Percentiles rank a stretch among this genome's conserved stretches.
phyloP scores from a whole-genome alignment of 2,113 vertebrate genomes.

The Oxyura jamaicensis region DNA sequence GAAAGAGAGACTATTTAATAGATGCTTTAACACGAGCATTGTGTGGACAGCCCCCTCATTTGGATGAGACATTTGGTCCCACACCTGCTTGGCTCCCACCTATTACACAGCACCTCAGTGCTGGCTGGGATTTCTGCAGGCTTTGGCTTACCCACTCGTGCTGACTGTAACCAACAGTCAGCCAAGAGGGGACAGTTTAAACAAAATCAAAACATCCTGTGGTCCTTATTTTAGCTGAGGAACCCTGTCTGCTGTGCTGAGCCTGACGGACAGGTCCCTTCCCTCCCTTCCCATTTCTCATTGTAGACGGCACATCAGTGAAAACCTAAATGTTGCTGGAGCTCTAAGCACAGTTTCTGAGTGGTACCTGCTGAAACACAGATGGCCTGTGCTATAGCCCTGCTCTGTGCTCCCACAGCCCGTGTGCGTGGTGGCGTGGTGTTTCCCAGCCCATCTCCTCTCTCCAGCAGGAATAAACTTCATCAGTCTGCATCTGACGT shows the following conservation, averaged over 20 bases:
- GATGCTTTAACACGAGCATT: neutral
- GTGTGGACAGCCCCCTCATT: neutral
- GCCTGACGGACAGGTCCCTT: neutral
- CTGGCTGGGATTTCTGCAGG: neutral
- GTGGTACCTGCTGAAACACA: neutral
- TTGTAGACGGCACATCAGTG: neutral
- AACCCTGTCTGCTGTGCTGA: neutral
- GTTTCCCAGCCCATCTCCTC: neutral
- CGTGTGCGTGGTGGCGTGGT: rapidly evolving
- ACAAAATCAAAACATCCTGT: neutral
- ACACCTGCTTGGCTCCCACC: neutral
- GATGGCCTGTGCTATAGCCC: neutral
- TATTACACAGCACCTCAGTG: neutral
- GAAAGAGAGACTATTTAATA: neutral
- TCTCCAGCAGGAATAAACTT: neutral
- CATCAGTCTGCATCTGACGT: rapidly evolving
- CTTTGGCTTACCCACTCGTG: rapidly evolving
- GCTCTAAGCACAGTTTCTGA: neutral
- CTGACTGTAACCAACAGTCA: neutral
- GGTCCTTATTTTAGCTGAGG: neutral
- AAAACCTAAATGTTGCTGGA: neutral
- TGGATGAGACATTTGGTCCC: slow-evolving; percentile 22
- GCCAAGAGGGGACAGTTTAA: neutral
- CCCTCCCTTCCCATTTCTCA: neutral
- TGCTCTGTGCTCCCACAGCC: neutral